phyloP scores from a whole-genome alignment of 2,797 vertebrate species.

The Nannoperca obscura region DNA sequence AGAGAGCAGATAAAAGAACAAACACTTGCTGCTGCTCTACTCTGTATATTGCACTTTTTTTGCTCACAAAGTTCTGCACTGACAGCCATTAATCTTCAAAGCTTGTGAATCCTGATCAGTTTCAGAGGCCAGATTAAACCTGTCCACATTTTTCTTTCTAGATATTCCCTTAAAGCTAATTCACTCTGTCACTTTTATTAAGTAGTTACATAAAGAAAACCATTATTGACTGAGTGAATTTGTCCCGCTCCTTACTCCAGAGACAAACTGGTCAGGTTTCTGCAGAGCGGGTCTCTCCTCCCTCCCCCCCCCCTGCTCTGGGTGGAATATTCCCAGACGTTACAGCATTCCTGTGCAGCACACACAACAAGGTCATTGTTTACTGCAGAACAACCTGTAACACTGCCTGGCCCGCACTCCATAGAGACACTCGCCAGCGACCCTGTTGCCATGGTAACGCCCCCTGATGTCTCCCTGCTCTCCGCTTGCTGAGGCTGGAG shows the following conservation, averaged over 20 bases:
- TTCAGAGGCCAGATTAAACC: conserved; percentile 52
- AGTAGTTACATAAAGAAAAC: too few species aligned
- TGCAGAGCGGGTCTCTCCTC: conserved; percentile 45
- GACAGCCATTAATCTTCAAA: conserved; percentile 63
- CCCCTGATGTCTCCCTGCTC: conserved; percentile 79
- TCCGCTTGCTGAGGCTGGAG: conserved; percentile 57
- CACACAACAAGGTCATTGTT: conserved; percentile 91
- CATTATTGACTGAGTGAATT: too few species aligned
- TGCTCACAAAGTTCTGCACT: conserved; percentile 40
- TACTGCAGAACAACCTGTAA: conserved; percentile 89
- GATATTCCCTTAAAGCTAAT: conserved; percentile 54
- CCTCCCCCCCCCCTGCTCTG: conserved; percentile 51
- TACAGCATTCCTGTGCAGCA: conserved; percentile 88
- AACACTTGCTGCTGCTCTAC: conserved; percentile 64
- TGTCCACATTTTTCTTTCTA: conserved; percentile 48
- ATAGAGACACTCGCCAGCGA: conserved; percentile 80
- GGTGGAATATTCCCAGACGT: conserved; percentile 87
- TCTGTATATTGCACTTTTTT: conserved; percentile 38
- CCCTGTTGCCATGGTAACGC: conserved; percentile 79
- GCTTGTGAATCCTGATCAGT: conserved; percentile 46
- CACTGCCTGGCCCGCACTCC: conserved; percentile 83
- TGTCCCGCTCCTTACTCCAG: conserved; percentile 54
- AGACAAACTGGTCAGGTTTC: conserved; percentile 61
- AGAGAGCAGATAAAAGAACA: conserved; percentile 53
- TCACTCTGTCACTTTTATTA: conserved; percentile 38